Percentiles rank a stretch among this genome's conserved stretches.
Evolutionary conservation across 2,797 vertebrate species (phyloP).

Genomic region (Ceryle rudis): DNA sequence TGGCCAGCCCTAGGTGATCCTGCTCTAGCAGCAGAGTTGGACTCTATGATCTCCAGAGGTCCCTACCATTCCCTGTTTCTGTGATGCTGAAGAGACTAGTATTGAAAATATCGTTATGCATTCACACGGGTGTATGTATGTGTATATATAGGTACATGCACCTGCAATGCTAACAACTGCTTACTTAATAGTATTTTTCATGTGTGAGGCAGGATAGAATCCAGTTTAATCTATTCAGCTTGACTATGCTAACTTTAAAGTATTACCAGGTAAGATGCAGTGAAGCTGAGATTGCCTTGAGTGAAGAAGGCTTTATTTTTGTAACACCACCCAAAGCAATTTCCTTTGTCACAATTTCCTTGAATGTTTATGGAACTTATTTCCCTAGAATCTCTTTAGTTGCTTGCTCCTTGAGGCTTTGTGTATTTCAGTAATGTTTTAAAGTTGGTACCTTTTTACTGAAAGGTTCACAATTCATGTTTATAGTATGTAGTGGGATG

Average conservation of each 20-base stretch:
- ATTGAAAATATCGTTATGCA: not conserved
- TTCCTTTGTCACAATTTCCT: not conserved
- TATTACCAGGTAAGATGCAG: not conserved
- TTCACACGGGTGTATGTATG: rapidly evolving
- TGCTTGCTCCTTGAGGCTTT: not conserved
- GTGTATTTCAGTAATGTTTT: not conserved
- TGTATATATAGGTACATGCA: not conserved
- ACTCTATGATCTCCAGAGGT: no score
- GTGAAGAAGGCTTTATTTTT: not conserved
- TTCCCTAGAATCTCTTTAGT: not conserved
- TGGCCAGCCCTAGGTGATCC: no score
- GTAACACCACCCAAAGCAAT: not conserved
- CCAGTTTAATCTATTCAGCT: not conserved
- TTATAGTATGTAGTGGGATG: not conserved
- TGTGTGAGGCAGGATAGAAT: not conserved
- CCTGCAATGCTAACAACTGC: not conserved
- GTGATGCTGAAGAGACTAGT: not conserved
- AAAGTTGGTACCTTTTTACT: not conserved
- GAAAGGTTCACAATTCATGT: not conserved
- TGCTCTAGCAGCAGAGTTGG: no score
- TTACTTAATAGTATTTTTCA: not conserved
- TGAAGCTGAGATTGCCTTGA: not conserved
- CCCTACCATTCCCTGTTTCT: no score
- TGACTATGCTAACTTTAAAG: not conserved
- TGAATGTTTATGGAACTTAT: not conserved